phyloP scores from a whole-genome alignment of 2,888 invertebrate species.

The Polydrusus cervinus region DNA sequence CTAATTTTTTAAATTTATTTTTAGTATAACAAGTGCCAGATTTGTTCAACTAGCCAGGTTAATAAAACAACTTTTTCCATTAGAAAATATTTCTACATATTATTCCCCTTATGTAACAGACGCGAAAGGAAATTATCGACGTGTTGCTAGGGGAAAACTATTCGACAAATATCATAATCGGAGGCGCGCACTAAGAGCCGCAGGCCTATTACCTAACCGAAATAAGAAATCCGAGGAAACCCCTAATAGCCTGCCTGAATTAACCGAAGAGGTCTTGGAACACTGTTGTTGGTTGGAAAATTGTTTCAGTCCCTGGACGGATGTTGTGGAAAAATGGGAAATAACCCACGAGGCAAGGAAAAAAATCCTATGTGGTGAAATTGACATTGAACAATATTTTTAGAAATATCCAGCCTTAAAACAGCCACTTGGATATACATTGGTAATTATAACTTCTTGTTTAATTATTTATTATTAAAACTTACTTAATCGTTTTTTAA shows the following conservation, averaged over 20 bases:
- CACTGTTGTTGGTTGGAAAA: not conserved
- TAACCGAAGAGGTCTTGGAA: not conserved
- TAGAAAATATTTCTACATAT: slow-evolving; percentile 1
- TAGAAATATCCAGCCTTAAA: too few species aligned
- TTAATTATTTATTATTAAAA: too few species aligned
- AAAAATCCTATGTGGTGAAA: not conserved
- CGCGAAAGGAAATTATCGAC: slow-evolving; percentile 7
- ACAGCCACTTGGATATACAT: too few species aligned
- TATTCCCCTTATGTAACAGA: not conserved
- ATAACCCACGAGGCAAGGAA: not conserved
- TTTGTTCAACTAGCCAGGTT: not conserved
- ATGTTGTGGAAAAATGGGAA: not conserved
- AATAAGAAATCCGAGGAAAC: not conserved
- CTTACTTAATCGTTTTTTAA: too few species aligned
- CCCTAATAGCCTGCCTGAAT: not conserved
- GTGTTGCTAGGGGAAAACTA: too few species aligned
- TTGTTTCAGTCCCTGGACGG: not conserved
- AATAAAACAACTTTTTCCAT: slow-evolving; percentile 7
- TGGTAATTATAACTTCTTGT: too few species aligned
- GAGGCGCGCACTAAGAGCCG: slow-evolving; percentile 2
- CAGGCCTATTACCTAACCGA: not conserved
- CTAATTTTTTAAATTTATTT: not conserved
- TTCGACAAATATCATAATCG: slow-evolving; percentile 7
- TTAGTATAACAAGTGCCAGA: not conserved
- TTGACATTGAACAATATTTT: too few species aligned